Conservation (phyloP, 2,113 vertebrate genomes). For the Cervus canadensis region DNA sequence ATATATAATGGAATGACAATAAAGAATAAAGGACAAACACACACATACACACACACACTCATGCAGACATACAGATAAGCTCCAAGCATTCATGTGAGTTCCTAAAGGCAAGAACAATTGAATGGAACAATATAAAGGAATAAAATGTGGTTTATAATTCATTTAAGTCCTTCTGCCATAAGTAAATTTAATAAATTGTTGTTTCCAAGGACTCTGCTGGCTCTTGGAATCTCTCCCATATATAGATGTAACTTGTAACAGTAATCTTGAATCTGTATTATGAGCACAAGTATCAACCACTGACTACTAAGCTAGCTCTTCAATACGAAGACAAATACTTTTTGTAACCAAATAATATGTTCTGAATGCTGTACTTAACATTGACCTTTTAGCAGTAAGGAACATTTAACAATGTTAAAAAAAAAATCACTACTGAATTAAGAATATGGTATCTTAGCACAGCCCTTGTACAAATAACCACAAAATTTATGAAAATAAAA, state of each 20-base stretch:
- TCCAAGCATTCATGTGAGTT: slow-evolving; percentile 60
- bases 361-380: slow-evolving; percentile 79
- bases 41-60: not conserved
- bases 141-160: slow-evolving; percentile 51
- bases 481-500: slow-evolving; percentile 58
- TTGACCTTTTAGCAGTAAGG: slow-evolving; percentile 78
- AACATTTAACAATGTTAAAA: slow-evolving; percentile 71
- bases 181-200: slow-evolving; percentile 54
- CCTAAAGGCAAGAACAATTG: not conserved
- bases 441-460: slow-evolving; percentile 76
- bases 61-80: slow-evolving; percentile 25
- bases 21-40: not conserved
- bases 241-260: slow-evolving; percentile 21
- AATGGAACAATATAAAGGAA: not conserved
- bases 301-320: slow-evolving; percentile 79
- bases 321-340: slow-evolving; percentile 74
- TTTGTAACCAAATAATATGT: slow-evolving; percentile 80
- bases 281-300: slow-evolving; percentile 70
- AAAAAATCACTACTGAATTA: slow-evolving; percentile 64
- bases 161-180: slow-evolving; percentile 69
- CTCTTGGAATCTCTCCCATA: not conserved
- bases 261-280: slow-evolving; percentile 48
- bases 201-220: slow-evolving; percentile 36
- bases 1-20: not conserved
- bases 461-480: slow-evolving; percentile 77